Conservation (phyloP, 2,888 invertebrate species). For the Orthosia gracilis region DNA sequence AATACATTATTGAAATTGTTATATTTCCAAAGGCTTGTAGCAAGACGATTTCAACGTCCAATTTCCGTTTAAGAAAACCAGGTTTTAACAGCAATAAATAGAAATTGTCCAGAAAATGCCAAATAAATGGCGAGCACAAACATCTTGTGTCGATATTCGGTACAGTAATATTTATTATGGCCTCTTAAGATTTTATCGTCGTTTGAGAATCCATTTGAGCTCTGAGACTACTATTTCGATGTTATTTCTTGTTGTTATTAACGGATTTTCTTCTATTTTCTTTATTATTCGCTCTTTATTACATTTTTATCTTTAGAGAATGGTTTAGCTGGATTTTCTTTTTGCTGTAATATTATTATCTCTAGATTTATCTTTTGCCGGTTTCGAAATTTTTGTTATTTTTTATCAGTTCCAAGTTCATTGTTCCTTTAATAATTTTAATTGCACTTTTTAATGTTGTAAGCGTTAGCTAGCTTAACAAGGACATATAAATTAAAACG, state of each 20-base stretch:
- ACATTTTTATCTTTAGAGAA: neutral
- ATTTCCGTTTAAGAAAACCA: constrained; percentile 23
- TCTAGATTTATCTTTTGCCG: too few species aligned
- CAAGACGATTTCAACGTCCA: neutral
- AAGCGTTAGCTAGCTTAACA: constrained; percentile 4
- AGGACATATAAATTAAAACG: constrained; percentile 7
- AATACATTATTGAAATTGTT: neutral
- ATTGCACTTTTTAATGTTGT: neutral
- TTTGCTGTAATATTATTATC: neutral
- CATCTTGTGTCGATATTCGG: constrained; percentile 36
- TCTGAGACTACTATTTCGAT: constrained; percentile 9
- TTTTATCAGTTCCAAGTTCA: too few species aligned
- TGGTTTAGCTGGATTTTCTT: neutral
- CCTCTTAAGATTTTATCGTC: constrained; percentile 57
- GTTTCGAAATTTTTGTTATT: neutral
- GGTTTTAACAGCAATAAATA: constrained; percentile 36
- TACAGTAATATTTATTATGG: constrained; percentile 48
- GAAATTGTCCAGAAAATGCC: constrained; percentile 48
- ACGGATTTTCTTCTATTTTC: neutral
- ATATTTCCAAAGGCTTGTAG: neutral
- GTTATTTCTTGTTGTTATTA: constrained; percentile 14
- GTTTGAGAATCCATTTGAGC: constrained; percentile 36
- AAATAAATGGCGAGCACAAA: constrained; percentile 39
- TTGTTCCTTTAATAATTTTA: neutral
- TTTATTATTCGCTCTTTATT: neutral